A percentile compares a stretch with the other conserved stretches of the same genome.
phyloP scores from a whole-genome alignment of 2,797 vertebrate genomes.

The Microctenopoma lineatum region DNA sequence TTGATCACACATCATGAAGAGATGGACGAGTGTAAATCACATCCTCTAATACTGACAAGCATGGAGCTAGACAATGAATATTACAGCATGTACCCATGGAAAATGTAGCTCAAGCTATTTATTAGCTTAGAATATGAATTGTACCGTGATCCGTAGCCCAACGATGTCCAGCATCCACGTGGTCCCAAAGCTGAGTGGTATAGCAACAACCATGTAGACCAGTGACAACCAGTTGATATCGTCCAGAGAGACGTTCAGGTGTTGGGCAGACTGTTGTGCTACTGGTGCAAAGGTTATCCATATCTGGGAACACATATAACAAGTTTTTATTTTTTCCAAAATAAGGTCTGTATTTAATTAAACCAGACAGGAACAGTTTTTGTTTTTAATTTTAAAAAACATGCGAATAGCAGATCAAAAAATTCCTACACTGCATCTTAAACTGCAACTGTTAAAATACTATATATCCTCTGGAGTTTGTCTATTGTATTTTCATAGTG shows the following conservation, averaged over 20 bases:
- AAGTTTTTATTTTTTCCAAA: neutral
- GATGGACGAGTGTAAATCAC: too few species aligned
- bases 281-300: slow-evolving; percentile 94
- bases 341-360: too few species aligned
- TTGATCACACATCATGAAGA: too few species aligned
- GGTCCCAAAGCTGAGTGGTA: slow-evolving; percentile 87
- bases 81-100: neutral
- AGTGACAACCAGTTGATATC: slow-evolving; percentile 90
- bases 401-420: too few species aligned
- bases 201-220: slow-evolving; percentile 89
- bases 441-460: too few species aligned
- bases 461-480: too few species aligned
- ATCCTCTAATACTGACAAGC: too few species aligned
- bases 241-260: slow-evolving; percentile 79
- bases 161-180: slow-evolving; percentile 92
- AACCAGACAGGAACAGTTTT: too few species aligned
- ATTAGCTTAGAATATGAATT: slow-evolving; percentile 18
- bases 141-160: slow-evolving; percentile 89
- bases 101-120: neutral
- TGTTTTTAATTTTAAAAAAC: neutral
- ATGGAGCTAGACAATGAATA: too few species aligned
- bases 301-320: slow-evolving; percentile 72
- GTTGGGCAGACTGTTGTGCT: slow-evolving; percentile 84
- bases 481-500: neutral
- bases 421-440: too few species aligned